phyloP scores from a whole-genome alignment of 2,888 invertebrate genomes.

The Agriotes lineatus region DNA sequence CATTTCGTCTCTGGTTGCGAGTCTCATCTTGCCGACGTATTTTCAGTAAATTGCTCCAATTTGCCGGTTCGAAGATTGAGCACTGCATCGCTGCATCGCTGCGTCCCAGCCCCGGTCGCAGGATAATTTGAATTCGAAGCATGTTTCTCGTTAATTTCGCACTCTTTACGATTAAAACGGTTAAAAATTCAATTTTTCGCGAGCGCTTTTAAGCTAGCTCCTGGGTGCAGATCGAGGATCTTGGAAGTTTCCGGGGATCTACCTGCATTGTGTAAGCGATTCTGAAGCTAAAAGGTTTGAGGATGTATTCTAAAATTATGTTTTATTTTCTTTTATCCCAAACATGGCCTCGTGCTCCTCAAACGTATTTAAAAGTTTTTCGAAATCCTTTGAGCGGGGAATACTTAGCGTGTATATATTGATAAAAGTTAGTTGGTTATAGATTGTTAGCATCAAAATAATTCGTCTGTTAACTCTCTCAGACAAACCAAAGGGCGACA shows the following conservation, averaged over 20 bases:
- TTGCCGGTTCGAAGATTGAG: constrained; percentile 30
- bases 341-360: too few species aligned
- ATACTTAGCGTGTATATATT: too few species aligned
- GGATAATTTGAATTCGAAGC: constrained; percentile 28
- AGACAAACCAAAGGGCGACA: too few species aligned
- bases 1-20: too few species aligned
- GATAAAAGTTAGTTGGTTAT: too few species aligned
- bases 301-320: constrained; percentile 31
- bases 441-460: too few species aligned
- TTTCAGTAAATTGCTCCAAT: constrained; percentile 34
- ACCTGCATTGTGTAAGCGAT: constrained; percentile 44
- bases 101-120: constrained; percentile 18
- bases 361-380: too few species aligned
- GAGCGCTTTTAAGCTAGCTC: constrained; percentile 11
- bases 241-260: constrained; percentile 41
- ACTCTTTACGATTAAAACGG: constrained; percentile 24
- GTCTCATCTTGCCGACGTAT: constrained; percentile 9
- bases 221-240: constrained; percentile 10
- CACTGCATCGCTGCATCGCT: constrained; percentile 9
- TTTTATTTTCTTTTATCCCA: constrained; percentile 26
- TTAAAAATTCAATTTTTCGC: constrained; percentile 39
- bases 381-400: too few species aligned
- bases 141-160: constrained; percentile 27
- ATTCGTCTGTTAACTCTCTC: too few species aligned
- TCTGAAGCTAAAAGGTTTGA: constrained; percentile 15